Percentiles rank a stretch among this genome's conserved stretches.
These are phyloP conservation scores for Temnothorax longispinosus DNA, from an alignment of 1,140 invertebrate genomes.

Conservation along the genomic window DNA sequence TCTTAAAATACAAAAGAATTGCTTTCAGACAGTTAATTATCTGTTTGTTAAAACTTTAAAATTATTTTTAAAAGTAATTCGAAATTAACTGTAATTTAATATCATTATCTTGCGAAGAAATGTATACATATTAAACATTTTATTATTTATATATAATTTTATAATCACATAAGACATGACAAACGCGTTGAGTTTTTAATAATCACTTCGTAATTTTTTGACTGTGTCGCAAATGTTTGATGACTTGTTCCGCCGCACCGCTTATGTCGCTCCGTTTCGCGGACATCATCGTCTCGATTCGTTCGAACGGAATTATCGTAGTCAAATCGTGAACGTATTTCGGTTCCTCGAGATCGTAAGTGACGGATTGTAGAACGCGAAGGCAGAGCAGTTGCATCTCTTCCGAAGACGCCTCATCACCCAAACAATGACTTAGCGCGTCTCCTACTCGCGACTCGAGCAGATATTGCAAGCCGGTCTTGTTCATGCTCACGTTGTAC, in stretches of 20 bases:
- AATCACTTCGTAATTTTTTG: constrained; percentile 40
- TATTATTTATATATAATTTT: constrained; percentile 7
- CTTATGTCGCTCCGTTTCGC: constrained; percentile 59
- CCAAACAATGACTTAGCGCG: constrained; percentile 70
- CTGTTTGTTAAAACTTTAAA: too few species aligned
- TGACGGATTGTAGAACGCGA: constrained; percentile 80
- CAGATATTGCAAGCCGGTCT: constrained; percentile 76
- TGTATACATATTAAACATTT: not conserved
- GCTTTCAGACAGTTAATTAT: too few species aligned
- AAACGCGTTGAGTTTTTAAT: not conserved
- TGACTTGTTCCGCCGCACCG: constrained; percentile 68
- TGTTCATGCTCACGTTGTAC: constrained; percentile 83
- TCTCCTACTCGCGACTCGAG: constrained; percentile 73
- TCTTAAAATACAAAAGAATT: too few species aligned
- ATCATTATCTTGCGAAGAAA: not conserved
- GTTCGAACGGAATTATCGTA: constrained; percentile 70
- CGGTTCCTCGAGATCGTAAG: constrained; percentile 73
- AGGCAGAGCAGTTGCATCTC: constrained; percentile 78
- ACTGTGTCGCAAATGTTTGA: constrained; percentile 55
- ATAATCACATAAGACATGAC: not conserved
- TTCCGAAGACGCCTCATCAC: constrained; percentile 64
- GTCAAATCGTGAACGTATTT: constrained; percentile 69
- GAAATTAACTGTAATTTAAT: not conserved
- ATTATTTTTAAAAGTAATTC: not conserved
- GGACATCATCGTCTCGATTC: constrained; percentile 68